phyloP scores from a whole-genome alignment of 2,797 vertebrate species.

The Sebastes matsubarae region DNA sequence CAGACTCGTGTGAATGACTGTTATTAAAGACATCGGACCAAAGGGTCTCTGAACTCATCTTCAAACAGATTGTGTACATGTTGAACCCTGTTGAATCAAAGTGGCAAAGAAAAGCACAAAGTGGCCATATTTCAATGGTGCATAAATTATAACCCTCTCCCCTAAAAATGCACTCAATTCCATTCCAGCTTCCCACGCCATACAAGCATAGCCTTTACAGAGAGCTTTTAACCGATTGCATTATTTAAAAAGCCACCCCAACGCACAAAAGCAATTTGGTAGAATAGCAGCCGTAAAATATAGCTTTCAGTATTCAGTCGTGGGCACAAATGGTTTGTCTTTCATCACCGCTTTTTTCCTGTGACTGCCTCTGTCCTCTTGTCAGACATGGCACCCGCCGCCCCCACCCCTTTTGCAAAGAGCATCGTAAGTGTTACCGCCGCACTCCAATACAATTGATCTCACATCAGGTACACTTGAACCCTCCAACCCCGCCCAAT shows the following conservation, averaged over 20 bases:
- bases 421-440: conserved; percentile 66
- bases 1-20: conserved; percentile 50
- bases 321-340: conserved; percentile 77
- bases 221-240: conserved; percentile 83
- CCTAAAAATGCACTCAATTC: conserved; percentile 72
- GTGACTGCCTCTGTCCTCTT: conserved; percentile 66
- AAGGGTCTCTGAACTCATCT: conserved; percentile 58
- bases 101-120: conserved; percentile 65
- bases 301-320: conserved; percentile 71
- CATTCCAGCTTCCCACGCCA: conserved; percentile 71
- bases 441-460: conserved; percentile 75
- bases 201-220: conserved; percentile 74
- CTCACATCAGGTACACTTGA: conserved; percentile 71
- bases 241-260: conserved; percentile 83
- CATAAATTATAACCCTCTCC: conserved; percentile 79
- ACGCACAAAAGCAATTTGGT: conserved; percentile 84
- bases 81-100: conserved; percentile 71
- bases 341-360: conserved; percentile 62
- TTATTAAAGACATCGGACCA: conserved; percentile 65
- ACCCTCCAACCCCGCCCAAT: conserved; percentile 55
- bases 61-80: conserved; percentile 62
- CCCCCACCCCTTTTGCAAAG: conserved; percentile 53
- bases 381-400: conserved; percentile 61
- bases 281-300: conserved; percentile 79
- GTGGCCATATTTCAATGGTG: conserved; percentile 69